These are phyloP conservation scores for Corydoras maculifer DNA, from an alignment of 2,113 vertebrate species.

Conservation along the genomic window DNA sequence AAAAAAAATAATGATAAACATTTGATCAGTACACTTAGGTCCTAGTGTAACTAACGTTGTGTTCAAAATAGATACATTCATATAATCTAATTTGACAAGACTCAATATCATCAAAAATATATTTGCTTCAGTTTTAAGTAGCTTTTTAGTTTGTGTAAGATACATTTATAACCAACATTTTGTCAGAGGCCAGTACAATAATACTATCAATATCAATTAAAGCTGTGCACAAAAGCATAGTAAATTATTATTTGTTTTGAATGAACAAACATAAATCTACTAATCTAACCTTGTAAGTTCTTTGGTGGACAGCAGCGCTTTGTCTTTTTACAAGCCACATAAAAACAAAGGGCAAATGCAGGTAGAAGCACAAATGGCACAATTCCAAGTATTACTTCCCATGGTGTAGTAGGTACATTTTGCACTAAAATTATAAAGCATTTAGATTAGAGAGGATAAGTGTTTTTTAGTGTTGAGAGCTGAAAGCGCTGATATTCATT, in stretches of 20 bases:
- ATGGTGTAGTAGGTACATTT: fast-evolving
- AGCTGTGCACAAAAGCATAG: too few species aligned
- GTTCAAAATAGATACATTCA: too few species aligned
- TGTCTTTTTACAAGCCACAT: neutral
- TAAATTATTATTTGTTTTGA: too few species aligned
- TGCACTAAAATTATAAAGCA: conserved; percentile 7
- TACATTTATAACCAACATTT: neutral
- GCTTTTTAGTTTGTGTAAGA: neutral
- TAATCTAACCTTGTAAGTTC: neutral
- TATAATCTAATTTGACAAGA: too few species aligned
- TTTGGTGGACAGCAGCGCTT: neutral
- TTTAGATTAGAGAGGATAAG: neutral
- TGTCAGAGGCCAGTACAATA: too few species aligned
- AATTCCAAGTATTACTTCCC: neutral
- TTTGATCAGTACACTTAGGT: too few species aligned
- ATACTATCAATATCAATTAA: too few species aligned
- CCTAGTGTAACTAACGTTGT: too few species aligned
- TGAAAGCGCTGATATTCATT: neutral
- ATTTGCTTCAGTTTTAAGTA: neutral
- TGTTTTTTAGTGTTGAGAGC: too few species aligned
- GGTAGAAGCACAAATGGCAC: neutral
- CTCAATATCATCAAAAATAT: too few species aligned
- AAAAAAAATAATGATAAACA: neutral
- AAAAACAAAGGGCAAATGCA: neutral
- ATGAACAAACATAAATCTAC: too few species aligned